A percentile compares a stretch with the other conserved stretches of the same genome.
Conservation (phyloP, 2,113 vertebrate species). For the Burhinus bistriatus region DNA sequence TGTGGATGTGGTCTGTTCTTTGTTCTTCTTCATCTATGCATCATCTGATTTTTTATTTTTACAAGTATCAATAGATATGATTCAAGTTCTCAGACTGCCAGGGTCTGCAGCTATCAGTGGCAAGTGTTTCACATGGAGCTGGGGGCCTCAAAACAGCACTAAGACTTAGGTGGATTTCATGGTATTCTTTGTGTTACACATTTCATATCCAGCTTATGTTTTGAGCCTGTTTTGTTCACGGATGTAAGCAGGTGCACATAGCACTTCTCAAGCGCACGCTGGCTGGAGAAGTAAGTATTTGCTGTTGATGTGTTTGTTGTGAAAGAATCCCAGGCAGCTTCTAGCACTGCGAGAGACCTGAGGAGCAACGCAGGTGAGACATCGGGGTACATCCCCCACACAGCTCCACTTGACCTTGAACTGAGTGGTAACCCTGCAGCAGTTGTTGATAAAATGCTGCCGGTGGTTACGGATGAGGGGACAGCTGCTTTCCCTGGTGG, state of each 20-base stretch:
- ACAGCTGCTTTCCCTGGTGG: fast-evolving
- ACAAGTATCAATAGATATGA: background rate
- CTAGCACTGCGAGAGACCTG: background rate
- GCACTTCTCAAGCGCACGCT: fast-evolving
- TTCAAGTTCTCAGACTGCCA: background rate
- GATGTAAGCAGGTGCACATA: background rate
- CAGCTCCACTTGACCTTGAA: background rate
- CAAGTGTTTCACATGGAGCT: background rate
- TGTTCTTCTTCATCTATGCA: background rate
- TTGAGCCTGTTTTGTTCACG: background rate
- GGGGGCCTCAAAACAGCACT: background rate
- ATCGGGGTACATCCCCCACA: fast-evolving
- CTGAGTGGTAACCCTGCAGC: background rate
- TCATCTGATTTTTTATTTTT: background rate
- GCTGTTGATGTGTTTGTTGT: background rate
- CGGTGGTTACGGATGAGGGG: fast-evolving
- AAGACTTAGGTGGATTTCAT: background rate
- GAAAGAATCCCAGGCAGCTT: background rate
- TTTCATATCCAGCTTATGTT: background rate
- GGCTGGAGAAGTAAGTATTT: background rate
- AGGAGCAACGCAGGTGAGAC: fast-evolving
- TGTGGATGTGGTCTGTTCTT: background rate
- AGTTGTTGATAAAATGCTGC: background rate
- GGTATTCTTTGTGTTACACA: background rate
- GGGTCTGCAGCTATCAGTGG: background rate